A percentile compares a stretch with the other conserved stretches of the same genome.
Evolutionary conservation across 2,888 invertebrate species (phyloP).

Genomic region (Lycophotia porphyrea): DNA sequence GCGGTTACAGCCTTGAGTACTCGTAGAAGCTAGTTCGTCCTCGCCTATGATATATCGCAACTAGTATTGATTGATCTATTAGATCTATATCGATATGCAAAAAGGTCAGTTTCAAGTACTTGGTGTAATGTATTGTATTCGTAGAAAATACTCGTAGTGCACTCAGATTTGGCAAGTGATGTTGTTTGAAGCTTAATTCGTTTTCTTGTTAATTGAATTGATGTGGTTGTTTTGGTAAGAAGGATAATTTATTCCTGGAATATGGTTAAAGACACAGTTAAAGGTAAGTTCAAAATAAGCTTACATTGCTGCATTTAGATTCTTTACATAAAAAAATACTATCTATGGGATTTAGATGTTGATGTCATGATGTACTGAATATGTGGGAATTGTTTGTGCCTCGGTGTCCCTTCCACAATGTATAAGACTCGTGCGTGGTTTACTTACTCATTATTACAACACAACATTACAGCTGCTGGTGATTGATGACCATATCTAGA

Average conservation of each 20-base stretch:
- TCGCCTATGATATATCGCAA: conserved; percentile 57
- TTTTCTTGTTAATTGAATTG: background rate
- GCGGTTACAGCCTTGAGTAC: conserved; percentile 78
- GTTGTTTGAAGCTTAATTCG: background rate
- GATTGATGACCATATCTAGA: too few relatives aligned
- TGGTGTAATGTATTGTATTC: conserved; percentile 30
- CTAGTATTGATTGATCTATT: conserved; percentile 46
- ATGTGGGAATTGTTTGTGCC: too few relatives aligned
- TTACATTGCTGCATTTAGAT: too few relatives aligned
- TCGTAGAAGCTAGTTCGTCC: conserved; percentile 64
- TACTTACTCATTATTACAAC: too few relatives aligned
- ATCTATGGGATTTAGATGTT: too few relatives aligned
- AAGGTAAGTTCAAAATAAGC: conserved; percentile 11
- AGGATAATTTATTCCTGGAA: background rate
- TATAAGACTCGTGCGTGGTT: too few relatives aligned
- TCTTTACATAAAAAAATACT: too few relatives aligned
- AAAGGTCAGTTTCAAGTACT: conserved; percentile 57
- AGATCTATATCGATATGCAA: conserved; percentile 41
- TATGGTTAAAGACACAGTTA: too few relatives aligned
- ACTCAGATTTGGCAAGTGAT: conserved; percentile 33
- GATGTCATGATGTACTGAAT: too few relatives aligned
- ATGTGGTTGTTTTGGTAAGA: background rate
- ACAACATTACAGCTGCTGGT: background rate
- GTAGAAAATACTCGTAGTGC: conserved; percentile 13
- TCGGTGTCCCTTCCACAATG: too few relatives aligned